Evolutionary conservation across 2,888 invertebrate species (phyloP).

Genomic region (Lymantria dispar): DNA sequence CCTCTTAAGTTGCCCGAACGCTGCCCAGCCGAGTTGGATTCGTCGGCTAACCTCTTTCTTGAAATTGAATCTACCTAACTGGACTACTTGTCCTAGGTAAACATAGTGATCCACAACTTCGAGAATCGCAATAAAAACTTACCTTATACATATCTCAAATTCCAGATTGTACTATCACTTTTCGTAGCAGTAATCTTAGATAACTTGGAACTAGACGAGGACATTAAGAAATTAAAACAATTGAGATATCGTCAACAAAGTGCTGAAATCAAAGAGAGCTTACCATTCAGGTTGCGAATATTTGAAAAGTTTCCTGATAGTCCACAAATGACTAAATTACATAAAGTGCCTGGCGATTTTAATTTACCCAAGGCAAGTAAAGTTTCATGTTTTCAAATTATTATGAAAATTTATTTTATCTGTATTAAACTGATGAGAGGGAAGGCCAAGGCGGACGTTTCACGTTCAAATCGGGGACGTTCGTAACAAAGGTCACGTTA

Average conservation of each 20-base stretch:
- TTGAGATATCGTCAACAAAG: conserved; percentile 98
- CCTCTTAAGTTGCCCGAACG: too few species aligned
- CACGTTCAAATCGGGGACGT: too few species aligned
- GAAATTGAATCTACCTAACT: too few species aligned
- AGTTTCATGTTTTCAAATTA: not conserved
- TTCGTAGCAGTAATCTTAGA: conserved; percentile 99
- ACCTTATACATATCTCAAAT: conserved; percentile 12
- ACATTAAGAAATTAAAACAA: conserved; percentile 99
- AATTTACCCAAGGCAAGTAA: conserved; percentile 90
- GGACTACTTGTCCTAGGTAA: too few species aligned
- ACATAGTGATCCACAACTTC: too few species aligned
- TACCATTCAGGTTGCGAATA: conserved; percentile 96
- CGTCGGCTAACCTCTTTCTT: too few species aligned
- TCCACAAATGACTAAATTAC: conserved; percentile 98
- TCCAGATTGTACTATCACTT: conserved; percentile 98
- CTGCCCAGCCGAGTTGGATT: too few species aligned
- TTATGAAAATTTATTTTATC: not conserved
- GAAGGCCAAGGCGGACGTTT: too few species aligned
- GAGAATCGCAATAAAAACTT: too few species aligned
- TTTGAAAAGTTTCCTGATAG: conserved; percentile 99
- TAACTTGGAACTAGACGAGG: conserved; percentile 99
- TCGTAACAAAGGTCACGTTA: too few species aligned
- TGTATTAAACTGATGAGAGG: not conserved
- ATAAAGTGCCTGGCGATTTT: conserved; percentile 96
- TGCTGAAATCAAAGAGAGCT: conserved; percentile 98